Conservation (phyloP, 2,797 vertebrate genomes). For the Gymnoscopelus microlampas region DNA sequence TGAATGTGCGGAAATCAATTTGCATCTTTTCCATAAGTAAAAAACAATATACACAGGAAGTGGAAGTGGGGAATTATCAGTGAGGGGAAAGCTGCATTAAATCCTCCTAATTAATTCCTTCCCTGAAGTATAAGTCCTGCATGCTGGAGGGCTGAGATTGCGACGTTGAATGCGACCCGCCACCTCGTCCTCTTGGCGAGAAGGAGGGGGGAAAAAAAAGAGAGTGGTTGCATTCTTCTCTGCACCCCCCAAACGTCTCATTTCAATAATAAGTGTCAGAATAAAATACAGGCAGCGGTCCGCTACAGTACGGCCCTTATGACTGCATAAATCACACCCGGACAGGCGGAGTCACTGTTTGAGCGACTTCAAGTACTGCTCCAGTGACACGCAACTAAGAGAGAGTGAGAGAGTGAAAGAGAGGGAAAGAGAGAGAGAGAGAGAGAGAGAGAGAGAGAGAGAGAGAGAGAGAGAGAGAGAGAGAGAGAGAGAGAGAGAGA, state of each 20-base stretch:
- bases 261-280: constrained; percentile 85
- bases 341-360: constrained; percentile 79
- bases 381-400: constrained; percentile 78
- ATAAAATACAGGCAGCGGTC: constrained; percentile 83
- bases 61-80: constrained; percentile 42
- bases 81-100: constrained; percentile 51
- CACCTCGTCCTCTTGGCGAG: constrained; percentile 38
- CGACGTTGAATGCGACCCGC: constrained; percentile 41
- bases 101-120: constrained; percentile 26
- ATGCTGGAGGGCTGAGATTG: constrained; percentile 41
- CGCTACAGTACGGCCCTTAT: constrained; percentile 72
- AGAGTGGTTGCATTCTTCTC: constrained; percentile 54
- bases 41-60: constrained; percentile 26
- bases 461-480: no score
- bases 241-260: constrained; percentile 79
- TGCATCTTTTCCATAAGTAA: constrained; percentile 66
- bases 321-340: constrained; percentile 85
- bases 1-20: constrained; percentile 48
- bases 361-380: constrained; percentile 69
- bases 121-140: constrained; percentile 47
- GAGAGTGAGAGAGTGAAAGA: constrained; percentile 13
- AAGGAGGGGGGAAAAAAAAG: constrained; percentile 14
- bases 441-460: no score
- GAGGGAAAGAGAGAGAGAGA: no score
- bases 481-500: no score